A percentile compares a stretch with the other conserved stretches of the same genome.
phyloP scores from a whole-genome alignment of 2,888 invertebrate genomes.

The Drosophila meridionalis region DNA sequence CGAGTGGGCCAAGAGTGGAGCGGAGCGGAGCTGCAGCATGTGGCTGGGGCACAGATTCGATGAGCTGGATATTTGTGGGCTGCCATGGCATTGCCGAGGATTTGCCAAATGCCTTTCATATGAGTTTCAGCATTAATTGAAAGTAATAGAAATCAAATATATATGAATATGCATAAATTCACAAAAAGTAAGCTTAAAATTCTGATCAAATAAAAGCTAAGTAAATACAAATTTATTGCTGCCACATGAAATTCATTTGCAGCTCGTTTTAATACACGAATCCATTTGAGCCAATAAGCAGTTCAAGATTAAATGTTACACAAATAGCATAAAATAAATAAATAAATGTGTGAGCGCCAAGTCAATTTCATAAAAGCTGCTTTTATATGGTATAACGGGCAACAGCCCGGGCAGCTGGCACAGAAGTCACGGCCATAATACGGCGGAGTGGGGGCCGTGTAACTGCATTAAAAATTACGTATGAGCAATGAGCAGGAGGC shows the following conservation, averaged over 20 bases:
- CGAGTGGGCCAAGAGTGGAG: not conserved
- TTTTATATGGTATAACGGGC: constrained; percentile 38
- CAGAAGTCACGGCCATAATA: constrained; percentile 1
- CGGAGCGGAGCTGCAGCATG: not conserved
- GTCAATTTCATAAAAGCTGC: constrained; percentile 21
- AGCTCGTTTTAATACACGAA: constrained; percentile 5
- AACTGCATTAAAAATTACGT: constrained; percentile 64
- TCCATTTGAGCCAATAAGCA: constrained; percentile 17
- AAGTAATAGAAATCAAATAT: not conserved
- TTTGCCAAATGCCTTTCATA: constrained; percentile 24
- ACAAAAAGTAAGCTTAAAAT: not conserved
- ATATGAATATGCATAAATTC: not conserved
- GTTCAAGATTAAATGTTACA: constrained; percentile 27
- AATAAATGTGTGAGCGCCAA: constrained; percentile 25
- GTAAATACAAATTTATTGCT: not conserved
- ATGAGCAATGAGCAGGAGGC: constrained; percentile 29
- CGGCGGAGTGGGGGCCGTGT: not conserved
- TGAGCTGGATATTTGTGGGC: constrained; percentile 27
- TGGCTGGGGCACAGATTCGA: constrained; percentile 14
- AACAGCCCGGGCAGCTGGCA: constrained; percentile 26
- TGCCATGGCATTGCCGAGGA: constrained; percentile 14
- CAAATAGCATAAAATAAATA: constrained; percentile 23
- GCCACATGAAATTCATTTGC: not conserved
- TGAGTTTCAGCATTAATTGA: constrained; percentile 3
- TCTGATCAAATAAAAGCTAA: not conserved